Conservation (phyloP, 2,797 vertebrate species). For the Lutjanus campechanus region DNA sequence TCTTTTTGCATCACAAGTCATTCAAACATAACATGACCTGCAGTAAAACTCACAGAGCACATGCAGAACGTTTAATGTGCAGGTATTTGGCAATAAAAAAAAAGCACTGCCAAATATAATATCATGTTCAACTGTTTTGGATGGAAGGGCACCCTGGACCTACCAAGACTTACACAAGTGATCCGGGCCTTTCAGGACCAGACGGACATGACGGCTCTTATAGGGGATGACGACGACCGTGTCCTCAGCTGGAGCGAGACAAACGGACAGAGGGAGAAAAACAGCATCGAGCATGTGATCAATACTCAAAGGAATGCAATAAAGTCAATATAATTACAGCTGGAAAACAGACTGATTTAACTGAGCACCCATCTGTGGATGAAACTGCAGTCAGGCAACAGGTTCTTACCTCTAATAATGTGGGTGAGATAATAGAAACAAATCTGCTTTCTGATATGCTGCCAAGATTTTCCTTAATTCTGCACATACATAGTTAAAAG, state of each 20-base stretch:
- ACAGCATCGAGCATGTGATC: background rate
- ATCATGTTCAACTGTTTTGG: slow-evolving; percentile 64
- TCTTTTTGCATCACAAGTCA: slow-evolving; percentile 16
- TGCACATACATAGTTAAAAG: background rate
- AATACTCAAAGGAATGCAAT: slow-evolving; percentile 8
- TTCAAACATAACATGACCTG: slow-evolving; percentile 20
- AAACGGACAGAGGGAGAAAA: slow-evolving; percentile 32
- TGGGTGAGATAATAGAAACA: background rate
- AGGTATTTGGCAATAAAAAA: slow-evolving; percentile 23
- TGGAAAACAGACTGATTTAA: background rate
- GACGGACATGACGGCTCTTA: slow-evolving; percentile 93
- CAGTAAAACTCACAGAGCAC: slow-evolving; percentile 23
- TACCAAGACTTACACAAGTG: slow-evolving; percentile 98
- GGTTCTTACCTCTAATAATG: background rate
- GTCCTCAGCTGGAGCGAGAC: slow-evolving; percentile 88
- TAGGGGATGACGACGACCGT: slow-evolving; percentile 92
- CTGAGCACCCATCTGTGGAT: background rate
- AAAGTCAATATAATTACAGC: background rate
- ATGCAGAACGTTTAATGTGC: slow-evolving; percentile 27
- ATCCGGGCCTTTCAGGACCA: slow-evolving; percentile 95
- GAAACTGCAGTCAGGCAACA: background rate
- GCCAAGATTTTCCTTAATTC: background rate
- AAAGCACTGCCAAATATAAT: slow-evolving; percentile 28
- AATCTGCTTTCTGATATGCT: background rate
- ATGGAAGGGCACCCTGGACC: slow-evolving; percentile 85